Evolutionary conservation across 2,888 invertebrate species (phyloP), one percentile per base, ranked within the genome.

Genomic region (Gortyna flavago): DNA sequence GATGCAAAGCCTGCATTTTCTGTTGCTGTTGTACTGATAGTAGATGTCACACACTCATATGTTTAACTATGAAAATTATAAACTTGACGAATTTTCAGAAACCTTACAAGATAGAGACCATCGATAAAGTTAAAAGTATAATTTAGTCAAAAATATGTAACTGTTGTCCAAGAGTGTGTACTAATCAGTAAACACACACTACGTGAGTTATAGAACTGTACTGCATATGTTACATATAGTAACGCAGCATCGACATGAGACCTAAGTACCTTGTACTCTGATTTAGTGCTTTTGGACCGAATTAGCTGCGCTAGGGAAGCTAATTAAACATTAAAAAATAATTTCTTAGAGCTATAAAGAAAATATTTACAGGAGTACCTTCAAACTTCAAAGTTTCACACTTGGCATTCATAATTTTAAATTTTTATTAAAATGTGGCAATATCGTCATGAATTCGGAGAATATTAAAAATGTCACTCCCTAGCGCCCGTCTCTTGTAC

Each of bases 211-310:
- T 35, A 66, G 73, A 79, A 61, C 29, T 21, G 38, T 66, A 71
- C 61, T 18, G 44, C 44, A 0, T 61, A 68, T 29, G 41, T 48
- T 70, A 79, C 62, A 77, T 51, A 35, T 68, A 77, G 70, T 72
- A 41, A 72, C 68, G 72, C 69, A 66, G 79, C 68, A 72, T 79
- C 65, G 72, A 81, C 75, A 80, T 79, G 72, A 84, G 64, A 85
- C 74, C 80, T 87, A 83, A 82, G 82, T 89, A 86, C 79, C 83
- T 89, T 88, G 90, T 90, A 89, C 89, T 87, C 75, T 86, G 72
- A 81, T 84, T 86, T 83, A 86, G 81, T 87, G 83, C 81, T 84
- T 80, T 67, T 81, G 81, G 83, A 86, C 81, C 77, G 61, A 81
- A 79, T 83, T 79, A 83, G 77, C 85, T 76, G 83, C 85, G 83